Base-by-base conservation (phyloP, 2,888 invertebrate genomes). In the Oscheius onirici region DNA sequence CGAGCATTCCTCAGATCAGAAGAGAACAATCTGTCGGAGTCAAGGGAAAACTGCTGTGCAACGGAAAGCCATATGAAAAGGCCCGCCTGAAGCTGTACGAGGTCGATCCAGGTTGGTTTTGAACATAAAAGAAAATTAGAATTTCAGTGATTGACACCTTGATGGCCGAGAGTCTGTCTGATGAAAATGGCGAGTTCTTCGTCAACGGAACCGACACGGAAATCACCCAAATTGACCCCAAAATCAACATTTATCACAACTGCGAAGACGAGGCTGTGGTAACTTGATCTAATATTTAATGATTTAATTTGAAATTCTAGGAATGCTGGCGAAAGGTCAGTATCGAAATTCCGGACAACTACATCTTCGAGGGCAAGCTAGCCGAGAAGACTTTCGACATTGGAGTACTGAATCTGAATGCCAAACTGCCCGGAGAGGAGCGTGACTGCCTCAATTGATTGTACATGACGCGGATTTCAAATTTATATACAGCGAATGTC, bases 1-100 rank as follows among this genome's bases (percentile, higher is more conserved):
- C 58, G 15, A 22, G 44, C 34, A 55, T 68, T 26, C 68, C 68
- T 0, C 43, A 57, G 20, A 68, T 68, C n/a, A 46, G 78, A 40
- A 75, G 71, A 68, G 74, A 77, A 10, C 82, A 84, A 70, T 75
- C 75, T n/a, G 77, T 81, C 15, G 82, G 81, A n/a, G 83, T 83
- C 20, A 80, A 80, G 43, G 84, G 84, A 54, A 80, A 79, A 69
- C 69, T 85, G 22, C 70, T 83, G 26, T 85, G 84, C 69, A 81
- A 83, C 49, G 84, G 83, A 46, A 81, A 82, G 71, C 84, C 84
- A 1, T 85, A 85, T 66, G 78, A 78, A 51, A 82, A 83, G 72
- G 84, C 84, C n/a, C 75, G 81, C 26, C 69, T 85, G 51, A 84
- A 84, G 71, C 78, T 85, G 13, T 85, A 79, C 52, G 84, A 85